Conservation (phyloP, 2,797 vertebrate genomes). For the Enteromius thamalakanensis region DNA sequence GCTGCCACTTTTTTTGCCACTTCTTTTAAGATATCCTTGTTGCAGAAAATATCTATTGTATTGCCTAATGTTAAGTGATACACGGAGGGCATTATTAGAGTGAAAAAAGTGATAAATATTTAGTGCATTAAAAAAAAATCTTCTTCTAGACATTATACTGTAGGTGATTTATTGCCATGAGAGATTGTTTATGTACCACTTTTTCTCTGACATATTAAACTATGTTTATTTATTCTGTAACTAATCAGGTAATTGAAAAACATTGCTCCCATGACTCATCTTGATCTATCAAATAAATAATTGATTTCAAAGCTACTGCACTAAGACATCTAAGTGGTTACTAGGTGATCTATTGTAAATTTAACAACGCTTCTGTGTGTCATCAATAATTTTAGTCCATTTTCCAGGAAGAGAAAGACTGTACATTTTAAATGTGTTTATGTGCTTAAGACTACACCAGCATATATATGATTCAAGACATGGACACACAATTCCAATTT, state of each 20-base stretch:
- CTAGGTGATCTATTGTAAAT: conserved; percentile 8
- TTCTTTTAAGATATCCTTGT: neutral
- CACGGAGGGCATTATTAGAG: neutral
- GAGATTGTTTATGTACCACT: neutral
- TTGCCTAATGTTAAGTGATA: neutral
- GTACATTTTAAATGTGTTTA: neutral
- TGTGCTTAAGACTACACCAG: neutral
- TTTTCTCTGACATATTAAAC: neutral
- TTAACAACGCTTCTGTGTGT: neutral
- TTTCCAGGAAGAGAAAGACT: neutral
- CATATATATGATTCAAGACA: neutral
- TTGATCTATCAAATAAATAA: neutral
- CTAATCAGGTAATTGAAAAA: neutral
- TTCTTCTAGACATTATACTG: neutral
- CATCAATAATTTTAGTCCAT: neutral
- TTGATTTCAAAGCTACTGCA: neutral
- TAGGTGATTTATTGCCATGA: neutral
- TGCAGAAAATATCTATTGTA: neutral
- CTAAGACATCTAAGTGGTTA: neutral
- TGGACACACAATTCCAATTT: neutral
- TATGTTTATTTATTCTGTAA: neutral
- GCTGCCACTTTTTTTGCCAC: neutral
- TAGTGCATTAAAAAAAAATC: neutral
- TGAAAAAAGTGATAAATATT: neutral
- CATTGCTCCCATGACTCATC: neutral